Evolutionary conservation across 2,113 vertebrate genomes (phyloP).

Genomic region (Aegotheles bennettii): DNA sequence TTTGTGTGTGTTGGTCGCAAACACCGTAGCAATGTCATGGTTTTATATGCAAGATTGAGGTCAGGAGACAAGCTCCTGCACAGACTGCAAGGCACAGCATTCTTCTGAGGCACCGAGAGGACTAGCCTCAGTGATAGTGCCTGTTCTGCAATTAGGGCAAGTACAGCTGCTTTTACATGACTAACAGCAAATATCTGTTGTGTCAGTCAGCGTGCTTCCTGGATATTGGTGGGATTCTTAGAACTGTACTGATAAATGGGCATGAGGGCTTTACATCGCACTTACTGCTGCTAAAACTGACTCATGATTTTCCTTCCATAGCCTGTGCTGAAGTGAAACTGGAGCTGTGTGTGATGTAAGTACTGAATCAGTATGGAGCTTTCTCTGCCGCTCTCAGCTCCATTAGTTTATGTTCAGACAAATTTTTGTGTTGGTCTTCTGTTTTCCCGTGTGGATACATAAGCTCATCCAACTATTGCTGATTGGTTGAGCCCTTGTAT

Average conservation of each 20-base stretch:
- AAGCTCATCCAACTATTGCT: not conserved
- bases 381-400: not conserved
- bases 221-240: not conserved
- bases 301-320: not conserved
- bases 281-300: not conserved
- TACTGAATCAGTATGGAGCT: not conserved
- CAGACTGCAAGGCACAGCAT: not conserved
- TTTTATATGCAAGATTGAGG: not conserved
- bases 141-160: not conserved
- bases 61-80: not conserved
- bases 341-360: not conserved
- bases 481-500: not conserved
- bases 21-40: not conserved
- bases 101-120: not conserved
- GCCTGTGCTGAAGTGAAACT: slow-evolving; percentile 1
- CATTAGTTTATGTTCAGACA: not conserved
- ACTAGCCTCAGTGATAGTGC: not conserved
- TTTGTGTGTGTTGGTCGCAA: not conserved
- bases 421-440: not conserved
- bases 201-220: not conserved
- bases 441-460: not conserved
- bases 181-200: not conserved
- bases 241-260: not conserved
- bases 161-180: not conserved
- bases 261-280: not conserved